Evolutionary conservation across 2,113 vertebrate genomes (phyloP).

Genomic region (Myotis yumanensis): DNA sequence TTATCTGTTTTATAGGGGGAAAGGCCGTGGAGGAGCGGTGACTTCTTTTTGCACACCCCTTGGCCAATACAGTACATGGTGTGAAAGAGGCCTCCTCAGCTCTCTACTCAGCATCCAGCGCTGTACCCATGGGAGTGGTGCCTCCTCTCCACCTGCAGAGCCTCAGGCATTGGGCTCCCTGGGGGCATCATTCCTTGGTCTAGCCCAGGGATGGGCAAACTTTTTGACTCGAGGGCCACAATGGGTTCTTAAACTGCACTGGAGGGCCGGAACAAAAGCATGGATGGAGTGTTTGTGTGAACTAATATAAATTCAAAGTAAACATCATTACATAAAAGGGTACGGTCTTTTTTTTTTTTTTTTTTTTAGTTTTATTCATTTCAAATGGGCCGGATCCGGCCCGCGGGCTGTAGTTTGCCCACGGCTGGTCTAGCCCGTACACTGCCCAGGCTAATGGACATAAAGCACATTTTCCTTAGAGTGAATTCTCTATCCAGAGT

Average conservation of each 20-base stretch:
- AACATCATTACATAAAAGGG: too few species aligned
- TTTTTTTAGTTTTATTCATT: too few species aligned
- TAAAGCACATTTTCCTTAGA: neutral
- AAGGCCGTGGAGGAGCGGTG: neutral
- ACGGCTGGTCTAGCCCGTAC: too few species aligned
- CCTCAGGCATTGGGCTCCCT: neutral
- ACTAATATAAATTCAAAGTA: too few species aligned
- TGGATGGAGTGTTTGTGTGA: too few species aligned
- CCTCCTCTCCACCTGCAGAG: neutral
- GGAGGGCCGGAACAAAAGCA: too few species aligned
- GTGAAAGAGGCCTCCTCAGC: neutral
- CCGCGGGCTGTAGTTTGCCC: too few species aligned
- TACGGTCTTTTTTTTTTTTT: too few species aligned
- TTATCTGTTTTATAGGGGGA: neutral
- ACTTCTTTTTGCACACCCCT: neutral
- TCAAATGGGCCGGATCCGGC: too few species aligned
- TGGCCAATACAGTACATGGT: neutral
- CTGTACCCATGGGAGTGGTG: fast-evolving
- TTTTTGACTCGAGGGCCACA: too few species aligned
- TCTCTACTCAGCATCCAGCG: neutral
- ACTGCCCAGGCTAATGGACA: neutral
- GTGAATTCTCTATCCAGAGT: neutral
- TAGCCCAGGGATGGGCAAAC: too few species aligned
- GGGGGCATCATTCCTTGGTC: neutral
- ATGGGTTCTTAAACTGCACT: too few species aligned